Percentiles rank a stretch among this genome's conserved stretches.
phyloP scores from a whole-genome alignment of 92 coral and sea anemone genomes.

The Paragorgia papillata region DNA sequence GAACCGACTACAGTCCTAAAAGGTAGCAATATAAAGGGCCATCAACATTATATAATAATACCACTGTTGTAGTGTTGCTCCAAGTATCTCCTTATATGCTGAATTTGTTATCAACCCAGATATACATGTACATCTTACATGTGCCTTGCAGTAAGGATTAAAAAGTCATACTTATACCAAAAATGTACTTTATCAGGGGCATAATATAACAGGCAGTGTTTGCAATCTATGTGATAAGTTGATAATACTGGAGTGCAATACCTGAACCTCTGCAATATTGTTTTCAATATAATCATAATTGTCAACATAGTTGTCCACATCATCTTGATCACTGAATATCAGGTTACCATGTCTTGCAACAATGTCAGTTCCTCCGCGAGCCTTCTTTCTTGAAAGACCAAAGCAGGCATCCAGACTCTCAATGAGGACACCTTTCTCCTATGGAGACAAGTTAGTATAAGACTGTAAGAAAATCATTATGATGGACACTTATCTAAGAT shows the following conservation, averaged over 20 bases:
- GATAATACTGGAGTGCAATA: not conserved
- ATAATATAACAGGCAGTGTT: too few species aligned
- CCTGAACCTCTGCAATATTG: constrained; percentile 48
- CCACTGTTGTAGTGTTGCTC: too few species aligned
- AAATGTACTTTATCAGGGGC: too few species aligned
- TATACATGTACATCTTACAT: too few species aligned
- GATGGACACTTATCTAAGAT: too few species aligned
- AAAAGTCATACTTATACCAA: too few species aligned
- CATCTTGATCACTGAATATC: constrained; percentile 70
- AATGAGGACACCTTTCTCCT: constrained; percentile 70
- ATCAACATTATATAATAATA: too few species aligned
- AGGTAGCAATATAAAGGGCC: too few species aligned
- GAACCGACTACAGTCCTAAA: constrained; percentile 64
- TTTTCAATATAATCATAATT: constrained; percentile 45
- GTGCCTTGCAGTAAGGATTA: not conserved
- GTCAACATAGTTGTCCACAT: constrained; percentile 64
- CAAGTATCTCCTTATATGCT: too few species aligned
- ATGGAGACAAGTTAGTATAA: not conserved
- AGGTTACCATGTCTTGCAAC: constrained; percentile 59
- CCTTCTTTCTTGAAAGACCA: constrained; percentile 62
- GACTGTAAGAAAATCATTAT: not conserved
- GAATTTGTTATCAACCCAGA: too few species aligned
- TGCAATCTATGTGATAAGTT: too few species aligned
- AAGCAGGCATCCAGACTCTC: constrained; percentile 75
- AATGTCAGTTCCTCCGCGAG: constrained; percentile 43